Base-by-base conservation (phyloP, 2,797 vertebrate species). In the Sardinella longiceps region DNA sequence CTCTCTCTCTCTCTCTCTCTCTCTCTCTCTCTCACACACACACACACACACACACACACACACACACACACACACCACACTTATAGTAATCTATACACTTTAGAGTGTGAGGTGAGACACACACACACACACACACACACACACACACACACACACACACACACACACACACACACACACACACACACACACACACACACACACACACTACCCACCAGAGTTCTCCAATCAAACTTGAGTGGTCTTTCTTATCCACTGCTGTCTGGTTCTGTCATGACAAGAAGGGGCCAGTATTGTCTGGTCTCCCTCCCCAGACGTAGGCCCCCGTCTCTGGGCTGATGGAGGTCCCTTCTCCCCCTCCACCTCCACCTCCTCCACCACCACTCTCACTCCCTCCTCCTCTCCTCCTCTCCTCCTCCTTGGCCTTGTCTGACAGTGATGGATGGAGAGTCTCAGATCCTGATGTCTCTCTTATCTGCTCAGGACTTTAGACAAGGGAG, bases 381-480 rank as follows among this genome's bases (percentile, higher is more conserved):
- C 53, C 53, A 18, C 53, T 18, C 53, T 4, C 25, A 28, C 60
- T 0, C 58, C 9, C 60, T 0, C 60, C n/a, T 28, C 9, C 0
- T 1, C 60, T 11, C 58, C 58, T n/a, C 58, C n/a, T 25, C 9
- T 20, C 18, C 53, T 3, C 53, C 3, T 23, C n/a, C n/a, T n/a
- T n/a, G n/a, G 43, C 43, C 43, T 50, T 50, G 48, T 11, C 66
- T 74, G 66, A 37, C 66, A 74, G 80, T 88, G 90, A 92, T 88
- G 82, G 86, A 92, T 92, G 84, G 81, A 82, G 18, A 46, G 30
- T 83, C n/a, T 87, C 88, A 85, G 60, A 87, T 84, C 81, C 82
- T 58, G 51, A 83, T 84, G 82, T 56, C 4, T 74, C 81, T 82
- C 81, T 83, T 77, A 85, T 60, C 70, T 82, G 82, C 88, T 84